These are phyloP conservation scores for Xestoiulus laeticollis DNA, from an alignment of 2,888 invertebrate species.

Conservation along the genomic window DNA sequence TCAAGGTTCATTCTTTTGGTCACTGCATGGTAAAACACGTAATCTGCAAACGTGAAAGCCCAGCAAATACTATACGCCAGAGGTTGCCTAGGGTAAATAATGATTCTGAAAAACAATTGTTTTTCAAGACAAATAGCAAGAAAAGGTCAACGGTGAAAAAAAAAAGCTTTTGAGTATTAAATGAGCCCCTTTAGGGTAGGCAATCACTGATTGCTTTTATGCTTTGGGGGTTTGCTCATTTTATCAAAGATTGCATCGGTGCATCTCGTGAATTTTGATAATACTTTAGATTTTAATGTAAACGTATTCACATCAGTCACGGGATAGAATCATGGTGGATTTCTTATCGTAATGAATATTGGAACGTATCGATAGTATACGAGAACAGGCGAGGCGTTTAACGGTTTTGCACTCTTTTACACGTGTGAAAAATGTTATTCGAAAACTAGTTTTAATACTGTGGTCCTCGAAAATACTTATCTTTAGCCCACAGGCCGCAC, in stretches of 20 bases:
- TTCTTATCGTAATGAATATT: too few species aligned
- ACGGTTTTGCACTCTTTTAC: too few species aligned
- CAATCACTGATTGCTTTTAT: background rate
- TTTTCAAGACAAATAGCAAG: background rate
- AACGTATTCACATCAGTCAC: background rate
- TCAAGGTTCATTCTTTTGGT: background rate
- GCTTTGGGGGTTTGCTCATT: slow-evolving; percentile 4
- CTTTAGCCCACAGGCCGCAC: too few species aligned
- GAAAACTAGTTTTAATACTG: too few species aligned
- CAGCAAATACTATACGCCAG: background rate
- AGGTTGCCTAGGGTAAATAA: slow-evolving; percentile 24
- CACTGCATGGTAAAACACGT: background rate
- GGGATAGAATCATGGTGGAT: background rate
- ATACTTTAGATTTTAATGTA: background rate
- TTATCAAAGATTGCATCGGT: background rate
- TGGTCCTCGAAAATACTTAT: too few species aligned
- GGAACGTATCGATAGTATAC: too few species aligned
- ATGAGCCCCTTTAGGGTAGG: background rate
- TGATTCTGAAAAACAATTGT: background rate
- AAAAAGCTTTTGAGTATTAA: background rate
- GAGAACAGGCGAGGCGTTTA: too few species aligned
- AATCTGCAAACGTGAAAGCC: background rate
- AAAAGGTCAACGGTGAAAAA: background rate
- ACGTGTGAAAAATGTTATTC: too few species aligned
- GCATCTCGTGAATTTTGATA: background rate